Percentiles rank a stretch among this genome's conserved stretches.
phyloP scores from a whole-genome alignment of 2,888 invertebrate genomes.

The Cinara cedri region DNA sequence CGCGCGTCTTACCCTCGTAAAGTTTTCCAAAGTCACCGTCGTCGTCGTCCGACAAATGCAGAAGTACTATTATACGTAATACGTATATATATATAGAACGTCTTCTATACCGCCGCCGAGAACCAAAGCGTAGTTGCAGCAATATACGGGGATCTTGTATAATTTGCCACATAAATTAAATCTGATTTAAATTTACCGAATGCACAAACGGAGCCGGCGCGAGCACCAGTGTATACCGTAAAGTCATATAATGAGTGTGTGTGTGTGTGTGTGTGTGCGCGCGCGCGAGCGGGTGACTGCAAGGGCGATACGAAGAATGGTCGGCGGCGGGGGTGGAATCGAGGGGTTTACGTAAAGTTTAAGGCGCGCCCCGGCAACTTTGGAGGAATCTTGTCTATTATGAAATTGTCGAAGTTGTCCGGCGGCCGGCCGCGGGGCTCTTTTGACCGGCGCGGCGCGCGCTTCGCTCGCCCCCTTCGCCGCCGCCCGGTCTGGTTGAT shows the following conservation, averaged over 20 bases:
- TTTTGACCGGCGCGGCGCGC: slow-evolving; percentile 30
- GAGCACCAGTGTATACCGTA: background rate
- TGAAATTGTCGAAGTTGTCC: slow-evolving; percentile 56
- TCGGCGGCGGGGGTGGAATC: background rate
- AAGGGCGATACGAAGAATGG: background rate
- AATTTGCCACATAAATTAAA: slow-evolving; percentile 57
- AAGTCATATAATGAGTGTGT: background rate
- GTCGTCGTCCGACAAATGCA: slow-evolving; percentile 1
- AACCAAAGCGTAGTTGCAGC: background rate
- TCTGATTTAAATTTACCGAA: slow-evolving; percentile 55
- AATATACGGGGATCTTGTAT: slow-evolving; percentile 30
- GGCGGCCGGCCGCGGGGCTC: slow-evolving; percentile 50
- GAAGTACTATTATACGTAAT: background rate
- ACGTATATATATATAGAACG: background rate
- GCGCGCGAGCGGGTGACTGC: background rate
- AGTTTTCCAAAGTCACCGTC: slow-evolving; percentile 23
- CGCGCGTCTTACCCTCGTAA: background rate
- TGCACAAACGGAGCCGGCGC: background rate
- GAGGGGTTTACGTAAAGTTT: slow-evolving; percentile 48
- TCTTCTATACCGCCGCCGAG: background rate
- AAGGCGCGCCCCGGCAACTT: slow-evolving; percentile 55
- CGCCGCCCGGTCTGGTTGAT: slow-evolving; percentile 43
- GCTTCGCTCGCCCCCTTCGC: background rate
- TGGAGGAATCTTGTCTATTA: slow-evolving; percentile 56
- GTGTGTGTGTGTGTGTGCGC: background rate